Base-by-base conservation (phyloP, 2,797 vertebrate genomes). In the Falco cherrug region DNA sequence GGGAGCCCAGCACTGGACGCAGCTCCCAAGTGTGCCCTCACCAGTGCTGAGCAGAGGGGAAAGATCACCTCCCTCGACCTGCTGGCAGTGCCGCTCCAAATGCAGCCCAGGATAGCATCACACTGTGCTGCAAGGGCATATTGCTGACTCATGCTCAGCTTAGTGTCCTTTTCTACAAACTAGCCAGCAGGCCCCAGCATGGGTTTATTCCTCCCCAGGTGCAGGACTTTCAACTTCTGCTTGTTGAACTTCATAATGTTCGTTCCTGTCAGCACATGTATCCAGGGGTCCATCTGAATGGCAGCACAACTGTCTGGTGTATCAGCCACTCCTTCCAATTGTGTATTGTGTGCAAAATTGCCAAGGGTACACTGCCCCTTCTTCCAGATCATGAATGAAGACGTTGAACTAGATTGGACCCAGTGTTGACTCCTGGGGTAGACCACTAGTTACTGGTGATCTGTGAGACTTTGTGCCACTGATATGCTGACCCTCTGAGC, bases 331-430 rank as follows among this genome's bases (percentile, higher is more conserved):
- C 43, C 43, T 31, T 45, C 50, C 35, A 78, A 37, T 39, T 78
- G 51, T 78, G 11, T 43, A 2, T n/a, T 20, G 17, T n/a, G 45
- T 47, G 21, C n/a, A 73, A 59, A 65, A 20, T n/a, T 70, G 17
- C 5, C 2, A 1, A 65, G 19, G n/a, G 16, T 71, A 29, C 10
- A 2, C 31, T 37, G 24, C 16, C 6, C 2, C 24, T 31, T 73
- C 53, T 47, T 48, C 37, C 60, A 73, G n/a, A 39, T 26, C 29
- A 37, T 53, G 20, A 73, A 67, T 53, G 24, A 77, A 77, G 57
- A 19, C n/a, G 28, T 33, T 74, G 43, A 67, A 67, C 18, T 60
- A 45, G 47, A 51, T 11, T 59, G 45, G 47, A 47, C 11, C 9
- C 19, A 47, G 0, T 47, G 19, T 41, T 29, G 57, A 26, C 25